Evolutionary conservation across 64 coral and sea anemone species (phyloP).

Genomic region (Platygyra sinensis): DNA sequence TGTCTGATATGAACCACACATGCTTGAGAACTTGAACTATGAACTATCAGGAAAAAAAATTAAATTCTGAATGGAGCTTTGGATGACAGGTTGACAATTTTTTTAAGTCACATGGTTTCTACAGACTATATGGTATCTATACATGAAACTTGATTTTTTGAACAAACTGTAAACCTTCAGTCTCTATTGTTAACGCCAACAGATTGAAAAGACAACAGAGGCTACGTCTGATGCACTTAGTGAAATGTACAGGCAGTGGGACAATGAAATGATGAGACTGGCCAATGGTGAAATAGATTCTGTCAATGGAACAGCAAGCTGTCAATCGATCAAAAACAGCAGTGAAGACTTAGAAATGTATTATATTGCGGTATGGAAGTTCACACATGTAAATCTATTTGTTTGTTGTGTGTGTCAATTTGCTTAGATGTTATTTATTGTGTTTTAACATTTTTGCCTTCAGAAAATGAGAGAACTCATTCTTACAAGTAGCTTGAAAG

Average conservation of each 20-base stretch:
- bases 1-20: no score
- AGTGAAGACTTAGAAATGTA: slow-evolving; percentile 94
- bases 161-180: background rate
- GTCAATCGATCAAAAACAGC: slow-evolving; percentile 83
- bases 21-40: no score
- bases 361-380: slow-evolving; percentile 72
- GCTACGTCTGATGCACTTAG: slow-evolving; percentile 73
- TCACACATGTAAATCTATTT: no score
- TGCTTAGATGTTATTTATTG: background rate
- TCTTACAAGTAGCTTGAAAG: slow-evolving; percentile 86
- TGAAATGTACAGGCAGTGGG: slow-evolving; percentile 86
- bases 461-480: slow-evolving; percentile 96
- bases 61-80: no score
- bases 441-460: slow-evolving; percentile 12
- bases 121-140: no score
- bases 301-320: slow-evolving; percentile 46
- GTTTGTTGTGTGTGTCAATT: no score
- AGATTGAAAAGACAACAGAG: slow-evolving; percentile 87
- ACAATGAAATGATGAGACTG: slow-evolving; percentile 81
- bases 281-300: slow-evolving; percentile 65
- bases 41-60: no score
- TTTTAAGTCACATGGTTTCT: no score
- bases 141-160: no score
- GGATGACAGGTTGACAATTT: no score
- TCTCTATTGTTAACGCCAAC: background rate